Percentiles rank a stretch among this genome's conserved stretches.
Evolutionary conservation across 2,888 invertebrate species (phyloP).

Genomic region (Sarcophaga rosellei): DNA sequence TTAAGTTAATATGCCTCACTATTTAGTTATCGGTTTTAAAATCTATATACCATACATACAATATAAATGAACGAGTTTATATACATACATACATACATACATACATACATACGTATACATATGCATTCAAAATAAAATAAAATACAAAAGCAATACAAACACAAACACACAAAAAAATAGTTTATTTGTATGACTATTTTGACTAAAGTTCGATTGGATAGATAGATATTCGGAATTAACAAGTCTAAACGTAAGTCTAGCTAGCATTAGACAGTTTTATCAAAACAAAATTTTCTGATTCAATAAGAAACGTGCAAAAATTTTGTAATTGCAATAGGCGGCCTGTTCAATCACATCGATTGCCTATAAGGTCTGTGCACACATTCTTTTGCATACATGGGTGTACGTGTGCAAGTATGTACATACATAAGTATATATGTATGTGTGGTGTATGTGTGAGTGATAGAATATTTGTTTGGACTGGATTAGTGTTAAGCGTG

Average conservation of each 20-base stretch:
- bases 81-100: not conserved
- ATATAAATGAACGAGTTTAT: conserved; percentile 34
- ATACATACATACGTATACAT: not conserved
- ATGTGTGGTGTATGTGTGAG: not conserved
- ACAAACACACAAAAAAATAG: not conserved
- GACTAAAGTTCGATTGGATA: conserved; percentile 52
- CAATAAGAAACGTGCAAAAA: conserved; percentile 65
- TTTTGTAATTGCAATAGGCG: conserved; percentile 63
- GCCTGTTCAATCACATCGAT: conserved; percentile 57
- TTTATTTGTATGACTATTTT: conserved; percentile 43
- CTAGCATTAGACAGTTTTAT: conserved; percentile 60
- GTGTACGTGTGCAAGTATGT: not conserved
- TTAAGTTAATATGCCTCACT: not conserved
- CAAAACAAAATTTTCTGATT: conserved; percentile 60
- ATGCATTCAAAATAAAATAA: not conserved
- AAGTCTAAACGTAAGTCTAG: conserved; percentile 42
- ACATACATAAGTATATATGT: not conserved
- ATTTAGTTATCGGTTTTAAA: conserved; percentile 28
- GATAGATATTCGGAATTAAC: conserved; percentile 29
- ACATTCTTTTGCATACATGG: not conserved
- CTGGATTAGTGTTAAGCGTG: conserved; percentile 43
- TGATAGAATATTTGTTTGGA: not conserved
- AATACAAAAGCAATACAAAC: not conserved
- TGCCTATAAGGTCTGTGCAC: not conserved
- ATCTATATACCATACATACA: conserved; percentile 30